Conservation (phyloP, 2,888 invertebrate genomes). For the Heliconius ethilla region DNA sequence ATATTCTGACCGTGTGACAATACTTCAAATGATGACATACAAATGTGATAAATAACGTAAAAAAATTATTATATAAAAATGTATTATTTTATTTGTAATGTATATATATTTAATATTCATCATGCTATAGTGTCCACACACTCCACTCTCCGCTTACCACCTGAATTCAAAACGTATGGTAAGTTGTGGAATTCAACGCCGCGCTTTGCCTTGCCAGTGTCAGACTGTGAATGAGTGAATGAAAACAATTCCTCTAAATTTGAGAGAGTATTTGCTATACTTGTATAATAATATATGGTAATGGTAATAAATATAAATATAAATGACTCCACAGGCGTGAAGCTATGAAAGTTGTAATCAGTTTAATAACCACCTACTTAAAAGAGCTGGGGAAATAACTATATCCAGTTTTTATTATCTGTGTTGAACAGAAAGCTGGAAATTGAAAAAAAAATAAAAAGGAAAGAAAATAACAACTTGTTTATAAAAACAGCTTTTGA, state of each 20-base stretch:
- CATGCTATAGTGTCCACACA: no score
- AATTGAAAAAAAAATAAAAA: background rate
- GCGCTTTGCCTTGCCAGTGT: background rate
- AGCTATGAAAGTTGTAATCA: background rate
- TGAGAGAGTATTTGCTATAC: no score
- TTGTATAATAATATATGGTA: no score
- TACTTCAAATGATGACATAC: no score
- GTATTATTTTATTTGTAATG: no score
- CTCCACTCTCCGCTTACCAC: background rate
- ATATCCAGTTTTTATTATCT: background rate
- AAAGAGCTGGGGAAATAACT: background rate
- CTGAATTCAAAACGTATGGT: background rate
- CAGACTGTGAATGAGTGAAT: no score
- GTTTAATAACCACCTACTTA: background rate
- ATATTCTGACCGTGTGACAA: background rate
- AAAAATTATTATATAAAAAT: no score
- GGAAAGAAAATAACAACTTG: background rate
- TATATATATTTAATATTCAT: no score
- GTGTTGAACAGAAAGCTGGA: background rate
- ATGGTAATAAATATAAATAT: no score
- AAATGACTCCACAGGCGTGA: background rate
- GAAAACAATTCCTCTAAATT: no score
- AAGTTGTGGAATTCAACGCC: background rate
- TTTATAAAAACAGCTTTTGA: background rate
- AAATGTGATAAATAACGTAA: no score